Evolutionary conservation across 2,888 invertebrate genomes (phyloP), one percentile per base, ranked within the genome.

Genomic region (Metallyticus violacea): DNA sequence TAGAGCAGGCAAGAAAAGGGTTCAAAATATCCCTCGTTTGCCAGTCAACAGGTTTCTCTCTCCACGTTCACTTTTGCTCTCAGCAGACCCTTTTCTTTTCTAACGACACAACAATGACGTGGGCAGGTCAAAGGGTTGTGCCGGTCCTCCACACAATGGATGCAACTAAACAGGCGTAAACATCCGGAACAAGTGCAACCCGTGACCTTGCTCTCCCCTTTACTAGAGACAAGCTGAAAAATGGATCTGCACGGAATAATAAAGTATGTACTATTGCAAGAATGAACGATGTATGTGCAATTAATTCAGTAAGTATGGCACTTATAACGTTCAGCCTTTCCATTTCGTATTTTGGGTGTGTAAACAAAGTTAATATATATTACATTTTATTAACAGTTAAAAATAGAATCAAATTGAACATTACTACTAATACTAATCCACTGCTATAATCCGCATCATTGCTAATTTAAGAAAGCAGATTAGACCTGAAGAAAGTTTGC

Each of bases 81-180:
- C 40, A 22, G 40, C 26, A 6, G 6, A 26, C 1, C 40, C 1
- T 22, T 6, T 15, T 28, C 83, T 77, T 25, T 26, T 28, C 77
- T 83, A 83, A 77, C 83, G 27, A 83, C 76, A 83, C 77, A 83
- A 28, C 77, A 83, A 83, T 77, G 76, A 82, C 15, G 81, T 15
- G 30, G 26, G 62, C 26, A 25, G 83, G 83, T 83, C 77, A 83
- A 87, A 87, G 86, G 86, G 79, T 86, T 85, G 85, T 82, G 81
- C 81, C 62, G 85, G 85, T 28, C 85, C 85, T n/a, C n/a, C n/a
- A 28, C 81, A 26, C 76, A 85, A 85, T 85, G 81, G 81, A 79
- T 80, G 81, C 79, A 79, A 30, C 80, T 28, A 27, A 81, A 40
- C 81, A 79, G 62, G 62, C 40, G 62, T 40, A 85, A 85, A 85